These are phyloP conservation scores for Drosophila nigromelanica DNA, from an alignment of 1,140 invertebrate genomes.

Conservation along the genomic window DNA sequence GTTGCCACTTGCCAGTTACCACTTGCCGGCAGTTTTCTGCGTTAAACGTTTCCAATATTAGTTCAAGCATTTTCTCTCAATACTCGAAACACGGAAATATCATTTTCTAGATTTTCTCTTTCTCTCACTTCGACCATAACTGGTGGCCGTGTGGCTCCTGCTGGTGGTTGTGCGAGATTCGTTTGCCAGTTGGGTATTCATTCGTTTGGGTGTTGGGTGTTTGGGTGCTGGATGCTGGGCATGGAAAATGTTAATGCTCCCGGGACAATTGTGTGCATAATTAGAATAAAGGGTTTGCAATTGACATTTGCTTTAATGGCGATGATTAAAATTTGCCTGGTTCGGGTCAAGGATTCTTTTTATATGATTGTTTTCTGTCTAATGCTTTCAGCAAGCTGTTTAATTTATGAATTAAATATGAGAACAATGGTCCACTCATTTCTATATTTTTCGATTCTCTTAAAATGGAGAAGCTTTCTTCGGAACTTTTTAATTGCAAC, in stretches of 20 bases:
- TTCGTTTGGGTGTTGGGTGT: not conserved
- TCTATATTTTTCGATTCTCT: too few relatives aligned
- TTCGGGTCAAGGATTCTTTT: constrained; percentile 3
- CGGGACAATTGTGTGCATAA: constrained; percentile 79
- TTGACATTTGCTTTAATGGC: constrained; percentile 67
- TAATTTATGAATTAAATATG: too few relatives aligned
- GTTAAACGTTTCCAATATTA: constrained; percentile 77
- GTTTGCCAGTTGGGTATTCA: constrained; percentile 33
- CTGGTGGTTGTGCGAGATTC: constrained; percentile 43
- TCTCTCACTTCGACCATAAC: constrained; percentile 4
- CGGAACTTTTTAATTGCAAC: too few relatives aligned
- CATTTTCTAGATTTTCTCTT: constrained; percentile 11
- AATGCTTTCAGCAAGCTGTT: too few relatives aligned
- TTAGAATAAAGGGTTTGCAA: constrained; percentile 73
- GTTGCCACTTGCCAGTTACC: constrained; percentile 3
- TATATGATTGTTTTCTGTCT: not conserved
- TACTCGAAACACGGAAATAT: constrained; percentile 1
- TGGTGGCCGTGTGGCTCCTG: constrained; percentile 10
- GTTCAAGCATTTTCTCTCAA: not conserved
- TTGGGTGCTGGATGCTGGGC: constrained; percentile 23
- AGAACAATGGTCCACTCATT: too few relatives aligned
- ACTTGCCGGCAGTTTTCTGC: constrained; percentile 41
- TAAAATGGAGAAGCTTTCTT: too few relatives aligned
- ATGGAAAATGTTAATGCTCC: constrained; percentile 49
- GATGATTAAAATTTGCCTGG: constrained; percentile 63